These are phyloP conservation scores for Agriotes lineatus DNA, from an alignment of 2,888 invertebrate species.

Conservation along the genomic window DNA sequence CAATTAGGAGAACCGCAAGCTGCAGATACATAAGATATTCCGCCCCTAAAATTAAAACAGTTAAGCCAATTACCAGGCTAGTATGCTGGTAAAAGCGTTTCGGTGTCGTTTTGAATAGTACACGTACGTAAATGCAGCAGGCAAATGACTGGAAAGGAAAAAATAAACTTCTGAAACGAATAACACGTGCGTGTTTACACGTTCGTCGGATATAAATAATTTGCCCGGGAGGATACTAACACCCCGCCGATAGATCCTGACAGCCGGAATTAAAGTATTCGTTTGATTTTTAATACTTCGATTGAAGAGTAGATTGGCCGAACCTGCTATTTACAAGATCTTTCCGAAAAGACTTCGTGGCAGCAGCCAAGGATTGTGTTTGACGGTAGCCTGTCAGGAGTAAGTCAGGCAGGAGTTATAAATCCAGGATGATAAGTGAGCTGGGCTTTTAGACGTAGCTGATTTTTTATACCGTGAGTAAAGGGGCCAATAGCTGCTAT, in stretches of 20 bases:
- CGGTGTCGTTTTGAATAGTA: too few species aligned
- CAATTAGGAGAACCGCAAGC: constrained; percentile 1
- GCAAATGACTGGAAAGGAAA: too few species aligned
- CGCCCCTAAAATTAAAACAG: neutral
- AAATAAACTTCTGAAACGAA: too few species aligned
- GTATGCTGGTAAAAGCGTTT: neutral
- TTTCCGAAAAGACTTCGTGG: neutral
- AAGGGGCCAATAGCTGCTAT: neutral
- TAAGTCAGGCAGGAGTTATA: constrained; percentile 21
- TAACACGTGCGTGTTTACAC: neutral
- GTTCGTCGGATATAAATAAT: too few species aligned
- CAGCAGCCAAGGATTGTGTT: constrained; percentile 7
- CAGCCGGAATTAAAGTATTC: constrained; percentile 6
- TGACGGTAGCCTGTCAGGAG: constrained; percentile 12
- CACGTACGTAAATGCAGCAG: too few species aligned
- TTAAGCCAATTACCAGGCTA: neutral
- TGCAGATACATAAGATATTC: neutral
- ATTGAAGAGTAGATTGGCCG: constrained; percentile 16
- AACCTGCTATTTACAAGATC: neutral
- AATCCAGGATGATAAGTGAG: constrained; percentile 15
- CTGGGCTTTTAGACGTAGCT: constrained; percentile 3
- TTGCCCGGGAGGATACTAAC: neutral
- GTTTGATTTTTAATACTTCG: constrained; percentile 11
- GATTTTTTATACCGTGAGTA: constrained; percentile 1
- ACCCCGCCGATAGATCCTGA: neutral